Evolutionary conservation across 2,797 vertebrate species (phyloP), one percentile per base, ranked within the genome.

Genomic region (Sphaeramia orbicularis): DNA sequence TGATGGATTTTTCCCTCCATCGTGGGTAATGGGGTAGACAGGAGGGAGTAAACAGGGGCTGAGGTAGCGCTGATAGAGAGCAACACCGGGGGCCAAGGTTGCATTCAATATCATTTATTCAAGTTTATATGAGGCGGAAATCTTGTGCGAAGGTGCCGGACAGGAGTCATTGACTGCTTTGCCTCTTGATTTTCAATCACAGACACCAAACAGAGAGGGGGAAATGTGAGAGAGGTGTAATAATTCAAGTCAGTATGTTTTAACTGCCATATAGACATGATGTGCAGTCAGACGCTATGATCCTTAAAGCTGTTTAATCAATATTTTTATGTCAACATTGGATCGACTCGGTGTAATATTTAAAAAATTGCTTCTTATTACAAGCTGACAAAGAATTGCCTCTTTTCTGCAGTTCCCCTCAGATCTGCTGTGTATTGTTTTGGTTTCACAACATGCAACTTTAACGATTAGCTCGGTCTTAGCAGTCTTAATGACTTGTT

Each of bases 21-120:
- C 78, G 81, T 77, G 76, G 77, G 85, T 92, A 93, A 91, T 90
- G 86, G 83, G 57, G 67, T 74, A 71, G 71, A 84, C 58, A 80
- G 73, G 63, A 65, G 64, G 74, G 55, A 74, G 79, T 80, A 78
- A 78, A 85, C 67, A 70, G 55, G 51, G 54, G 57, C 58, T 37
- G 67, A 52, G 47, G 59, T 60, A 67, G 69, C 7, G 47, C 51
- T 71, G 69, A 74, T 58, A 69, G 75, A 64, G 57, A 85, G 76
- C 56, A 74, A 78, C 74, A 74, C 65, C 60, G 30, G 62, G 43
- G 77, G 72, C 81, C 78, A 83, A 74, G 76, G 83, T 77, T 80
- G 65, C 50, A 59, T 77, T 84, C 80, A 45, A 65, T 79, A 73
- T 71, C 78, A 83, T 86, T 89, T 83, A 80, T 86, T 83, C 66